Evolutionary conservation across 2,113 vertebrate genomes (phyloP).

Genomic region (Mustelus asterias): DNA sequence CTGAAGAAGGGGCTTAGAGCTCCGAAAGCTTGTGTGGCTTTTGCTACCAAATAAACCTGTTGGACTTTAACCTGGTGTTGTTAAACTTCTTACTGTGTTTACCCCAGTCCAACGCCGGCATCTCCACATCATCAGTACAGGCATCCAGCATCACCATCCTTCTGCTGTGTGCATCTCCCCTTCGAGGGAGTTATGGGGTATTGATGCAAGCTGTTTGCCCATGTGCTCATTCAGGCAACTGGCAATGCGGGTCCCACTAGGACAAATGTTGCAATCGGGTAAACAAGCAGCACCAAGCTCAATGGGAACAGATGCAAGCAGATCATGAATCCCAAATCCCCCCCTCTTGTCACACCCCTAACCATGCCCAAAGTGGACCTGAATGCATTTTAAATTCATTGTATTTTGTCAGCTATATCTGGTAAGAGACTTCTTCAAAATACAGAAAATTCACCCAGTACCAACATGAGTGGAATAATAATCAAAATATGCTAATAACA

Average conservation of each 20-base stretch:
- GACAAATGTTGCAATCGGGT: background rate
- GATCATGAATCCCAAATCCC: background rate
- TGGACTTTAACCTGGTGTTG: too few species aligned
- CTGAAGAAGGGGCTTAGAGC: too few species aligned
- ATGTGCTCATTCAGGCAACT: background rate
- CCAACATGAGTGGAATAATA: conserved; percentile 10
- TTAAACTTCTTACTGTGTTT: too few species aligned
- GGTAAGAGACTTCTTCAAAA: background rate
- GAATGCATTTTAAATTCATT: background rate
- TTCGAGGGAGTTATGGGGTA: background rate
- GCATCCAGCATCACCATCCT: too few species aligned
- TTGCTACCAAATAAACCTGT: too few species aligned
- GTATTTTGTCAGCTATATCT: background rate
- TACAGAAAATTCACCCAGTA: background rate
- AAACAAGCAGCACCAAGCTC: background rate
- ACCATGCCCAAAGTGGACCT: background rate
- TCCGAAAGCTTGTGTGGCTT: too few species aligned
- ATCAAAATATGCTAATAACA: conserved; percentile 30
- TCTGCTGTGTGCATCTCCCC: too few species aligned
- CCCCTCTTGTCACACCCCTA: too few species aligned
- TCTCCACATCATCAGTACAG: too few species aligned
- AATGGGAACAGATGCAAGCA: background rate
- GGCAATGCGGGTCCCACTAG: background rate
- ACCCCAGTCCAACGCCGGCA: too few species aligned
- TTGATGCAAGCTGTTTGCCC: background rate